Evolutionary conservation across 2,888 invertebrate species (phyloP), one percentile per base, ranked within the genome.

Genomic region (Calameuta filiformis): DNA sequence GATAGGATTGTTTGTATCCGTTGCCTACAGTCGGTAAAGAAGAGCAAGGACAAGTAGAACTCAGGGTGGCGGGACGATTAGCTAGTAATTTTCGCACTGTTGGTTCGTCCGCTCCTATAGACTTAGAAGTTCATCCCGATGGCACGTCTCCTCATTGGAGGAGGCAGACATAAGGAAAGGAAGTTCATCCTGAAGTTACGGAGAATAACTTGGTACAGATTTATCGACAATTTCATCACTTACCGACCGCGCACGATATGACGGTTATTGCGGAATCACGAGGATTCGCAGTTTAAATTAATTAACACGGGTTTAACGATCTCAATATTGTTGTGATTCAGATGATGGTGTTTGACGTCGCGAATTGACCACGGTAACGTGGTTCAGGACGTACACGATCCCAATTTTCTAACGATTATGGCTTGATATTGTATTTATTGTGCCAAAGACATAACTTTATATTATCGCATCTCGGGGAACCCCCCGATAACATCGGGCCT

Each of bases 401-500:
- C 40, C 6, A 15, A 56, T 56, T 56, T 56, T 71, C 68, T 73
- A 76, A 79, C 75, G 76, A 79, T 75, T 79, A 82, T 81, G 83
- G 82, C 84, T 82, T 83, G 83, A 81, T 85, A 85, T 83, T 83
- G 83, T 88, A 89, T 90, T 90, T 88, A 88, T 89, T 88, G 89
- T 90, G 90, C 90, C 90, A 90, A 90, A 90, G 90, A 90, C 89
- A 85, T 56, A 56, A 56, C 56, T 56, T 56, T 77, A 77, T 71
- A 35, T 77, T 75, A 77, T 35, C 69, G 56, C 56, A 56, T 56
- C 56, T 9, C 23, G 56, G 56, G 56, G 56, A 23, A 23, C 56
- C 23, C 56, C 40, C 56, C 23, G 23, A 56, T 23, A 23, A 56
- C 23, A 23, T 23, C 2, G 6, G 23, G 56, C 9, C 56, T 56